Evolutionary conservation across 2,113 vertebrate genomes (phyloP), one percentile per base, ranked within the genome.

Genomic region (Entelurus aequoreus): DNA sequence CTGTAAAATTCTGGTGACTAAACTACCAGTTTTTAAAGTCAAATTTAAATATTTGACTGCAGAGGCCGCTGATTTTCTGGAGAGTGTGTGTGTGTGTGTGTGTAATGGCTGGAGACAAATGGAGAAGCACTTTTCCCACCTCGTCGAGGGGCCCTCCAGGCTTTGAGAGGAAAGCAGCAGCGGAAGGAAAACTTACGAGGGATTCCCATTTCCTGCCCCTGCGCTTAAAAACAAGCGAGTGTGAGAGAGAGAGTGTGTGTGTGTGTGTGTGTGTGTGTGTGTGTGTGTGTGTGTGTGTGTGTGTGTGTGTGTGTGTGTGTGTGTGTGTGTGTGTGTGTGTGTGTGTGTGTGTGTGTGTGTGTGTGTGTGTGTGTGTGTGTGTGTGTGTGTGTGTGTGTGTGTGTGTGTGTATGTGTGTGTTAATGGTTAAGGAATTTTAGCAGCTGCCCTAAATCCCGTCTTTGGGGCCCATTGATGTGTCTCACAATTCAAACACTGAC

Each of bases 141-240:
- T 82, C 48, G 6, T 40, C 11, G 16, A 62, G 75, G 82, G 81
- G 84, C 8, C 76, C 79, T 85, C 74, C 56, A 65, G 69, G 76
- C 70, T 79, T 80, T 84, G 81, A 83, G 76, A 88, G 80, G 78
- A 77, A 80, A 75, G 77, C 75, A 83, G 60, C 71, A 82, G 61
- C 72, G 78, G 83, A 87, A 88, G 83, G 85, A 84, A 88, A 86
- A 78, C 77, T 79, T 87, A 83, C 74, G 68, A 79, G 84, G 82
- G 86, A 89, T 84, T 85, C 82, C 82, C 84, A 85, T 86, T 89
- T 88, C 84, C 81, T 84, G 82, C 75, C 77, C 75, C 60, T 76
- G 75, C 38, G 66, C 74, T 75, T 82, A 71, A 85, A 84, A 85
- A 82, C 77, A 76, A 66, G 54, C 74, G 2, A 19, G 19, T 19